phyloP scores from a whole-genome alignment of 1,140 invertebrate species.

The Coenobita brevimanus region DNA sequence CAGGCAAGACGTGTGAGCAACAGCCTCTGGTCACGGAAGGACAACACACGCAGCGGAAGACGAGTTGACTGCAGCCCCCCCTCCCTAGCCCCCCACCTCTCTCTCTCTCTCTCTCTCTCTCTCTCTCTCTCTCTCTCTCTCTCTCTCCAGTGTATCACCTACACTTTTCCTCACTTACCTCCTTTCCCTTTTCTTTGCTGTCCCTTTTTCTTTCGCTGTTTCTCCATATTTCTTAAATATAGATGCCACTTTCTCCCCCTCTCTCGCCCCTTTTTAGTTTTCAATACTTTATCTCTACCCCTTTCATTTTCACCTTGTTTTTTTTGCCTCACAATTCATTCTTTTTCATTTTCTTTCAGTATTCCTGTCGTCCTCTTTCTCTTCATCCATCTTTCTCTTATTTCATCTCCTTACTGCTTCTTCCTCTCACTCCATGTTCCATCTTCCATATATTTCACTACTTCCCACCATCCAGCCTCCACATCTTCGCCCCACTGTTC shows the following conservation, averaged over 20 bases:
- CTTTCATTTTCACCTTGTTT: neutral
- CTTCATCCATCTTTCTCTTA: neutral
- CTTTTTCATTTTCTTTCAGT: neutral
- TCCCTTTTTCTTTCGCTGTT: neutral
- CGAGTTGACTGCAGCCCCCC: too few species aligned
- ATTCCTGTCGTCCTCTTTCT: neutral
- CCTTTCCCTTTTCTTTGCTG: neutral
- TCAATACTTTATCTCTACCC: neutral
- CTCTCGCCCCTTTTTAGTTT: neutral
- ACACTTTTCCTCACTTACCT: neutral
- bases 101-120: neutral
- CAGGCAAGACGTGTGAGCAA: too few species aligned
- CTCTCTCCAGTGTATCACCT: neutral
- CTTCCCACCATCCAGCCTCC: neutral
- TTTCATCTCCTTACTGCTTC: neutral
- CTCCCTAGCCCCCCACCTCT: neutral
- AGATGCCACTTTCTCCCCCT: neutral
- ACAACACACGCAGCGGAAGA: too few species aligned
- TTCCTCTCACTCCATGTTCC: neutral
- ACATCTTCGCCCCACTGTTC: neutral
- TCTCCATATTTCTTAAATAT: too few species aligned
- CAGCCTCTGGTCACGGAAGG: too few species aligned
- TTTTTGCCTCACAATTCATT: neutral
- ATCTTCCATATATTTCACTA: neutral
- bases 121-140: neutral